Evolutionary conservation across 64 coral and sea anemone genomes (phyloP).

Genomic region (Dendronephthya gigantea): DNA sequence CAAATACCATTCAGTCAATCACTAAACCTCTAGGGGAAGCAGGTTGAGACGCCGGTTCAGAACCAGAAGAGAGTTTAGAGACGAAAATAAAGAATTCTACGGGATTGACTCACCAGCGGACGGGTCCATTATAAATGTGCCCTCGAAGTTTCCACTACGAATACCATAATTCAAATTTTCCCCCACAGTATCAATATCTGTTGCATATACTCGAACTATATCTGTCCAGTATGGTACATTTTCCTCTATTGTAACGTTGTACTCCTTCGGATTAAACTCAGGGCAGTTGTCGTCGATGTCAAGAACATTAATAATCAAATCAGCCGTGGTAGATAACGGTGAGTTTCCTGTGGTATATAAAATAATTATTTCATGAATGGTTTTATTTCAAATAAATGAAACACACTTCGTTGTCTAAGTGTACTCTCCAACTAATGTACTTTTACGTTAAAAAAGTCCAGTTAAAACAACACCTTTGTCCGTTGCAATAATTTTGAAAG

Average conservation of each 20-base stretch:
- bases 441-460: too few species aligned
- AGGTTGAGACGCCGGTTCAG: too few species aligned
- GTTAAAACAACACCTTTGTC: slow-evolving; percentile 45
- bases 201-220: slow-evolving; percentile 51
- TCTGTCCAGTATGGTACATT: slow-evolving; percentile 31
- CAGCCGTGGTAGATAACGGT: slow-evolving; percentile 44
- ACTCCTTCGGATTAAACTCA: slow-evolving; percentile 64
- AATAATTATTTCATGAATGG: background rate
- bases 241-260: slow-evolving; percentile 51
- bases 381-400: too few species aligned
- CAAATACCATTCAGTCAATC: too few species aligned
- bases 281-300: slow-evolving; percentile 90
- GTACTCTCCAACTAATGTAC: too few species aligned
- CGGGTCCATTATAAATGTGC: slow-evolving; percentile 19
- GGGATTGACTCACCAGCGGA: background rate
- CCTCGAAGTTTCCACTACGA: slow-evolving; percentile 29
- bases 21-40: too few species aligned
- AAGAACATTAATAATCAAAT: slow-evolving; percentile 43
- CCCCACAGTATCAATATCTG: slow-evolving; percentile 51
- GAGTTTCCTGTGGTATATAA: background rate
- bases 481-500: slow-evolving; percentile 53
- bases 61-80: too few species aligned
- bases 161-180: slow-evolving; percentile 48
- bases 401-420: too few species aligned
- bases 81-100: background rate